phyloP scores from a whole-genome alignment of 2,888 invertebrate species.

The Cosmorhoe ocellata region DNA sequence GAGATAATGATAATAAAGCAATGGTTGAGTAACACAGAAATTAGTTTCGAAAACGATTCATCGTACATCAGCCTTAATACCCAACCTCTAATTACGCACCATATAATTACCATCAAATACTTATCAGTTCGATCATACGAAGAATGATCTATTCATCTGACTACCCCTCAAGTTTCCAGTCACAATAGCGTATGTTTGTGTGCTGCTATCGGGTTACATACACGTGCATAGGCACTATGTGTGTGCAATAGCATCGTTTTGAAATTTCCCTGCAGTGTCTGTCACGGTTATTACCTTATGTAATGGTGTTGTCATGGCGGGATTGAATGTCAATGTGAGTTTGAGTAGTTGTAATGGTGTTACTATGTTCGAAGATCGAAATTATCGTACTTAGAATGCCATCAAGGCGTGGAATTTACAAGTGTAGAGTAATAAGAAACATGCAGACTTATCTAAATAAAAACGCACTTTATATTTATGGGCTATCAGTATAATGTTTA shows the following conservation, averaged over 20 bases:
- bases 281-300: conserved; percentile 38
- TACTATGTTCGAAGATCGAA: conserved; percentile 25
- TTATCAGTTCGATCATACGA: conserved; percentile 25
- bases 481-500: conserved; percentile 3
- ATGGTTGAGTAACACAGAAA: conserved; percentile 12
- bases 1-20: conserved; percentile 3
- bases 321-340: conserved; percentile 36
- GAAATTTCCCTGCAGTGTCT: conserved; percentile 34
- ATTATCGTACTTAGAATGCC: conserved; percentile 22
- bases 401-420: conserved; percentile 21
- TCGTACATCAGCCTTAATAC: conserved; percentile 20
- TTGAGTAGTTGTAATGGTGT: conserved; percentile 25
- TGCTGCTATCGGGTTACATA: conserved; percentile 33
- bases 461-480: conserved; percentile 17
- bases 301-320: conserved; percentile 35
- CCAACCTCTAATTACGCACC: conserved; percentile 25
- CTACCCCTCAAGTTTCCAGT: conserved; percentile 22
- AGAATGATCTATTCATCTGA: conserved; percentile 29
- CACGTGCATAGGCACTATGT: conserved; percentile 30
- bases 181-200: conserved; percentile 25
- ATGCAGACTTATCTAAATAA: conserved; percentile 16
- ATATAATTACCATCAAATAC: conserved; percentile 28
- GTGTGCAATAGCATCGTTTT: conserved; percentile 30
- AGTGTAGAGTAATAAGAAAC: conserved; percentile 12
- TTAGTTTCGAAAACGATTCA: conserved; percentile 10